Evolutionary conservation across 1,140 invertebrate genomes (phyloP).

Genomic region (Neoseiulus cucumeris): DNA sequence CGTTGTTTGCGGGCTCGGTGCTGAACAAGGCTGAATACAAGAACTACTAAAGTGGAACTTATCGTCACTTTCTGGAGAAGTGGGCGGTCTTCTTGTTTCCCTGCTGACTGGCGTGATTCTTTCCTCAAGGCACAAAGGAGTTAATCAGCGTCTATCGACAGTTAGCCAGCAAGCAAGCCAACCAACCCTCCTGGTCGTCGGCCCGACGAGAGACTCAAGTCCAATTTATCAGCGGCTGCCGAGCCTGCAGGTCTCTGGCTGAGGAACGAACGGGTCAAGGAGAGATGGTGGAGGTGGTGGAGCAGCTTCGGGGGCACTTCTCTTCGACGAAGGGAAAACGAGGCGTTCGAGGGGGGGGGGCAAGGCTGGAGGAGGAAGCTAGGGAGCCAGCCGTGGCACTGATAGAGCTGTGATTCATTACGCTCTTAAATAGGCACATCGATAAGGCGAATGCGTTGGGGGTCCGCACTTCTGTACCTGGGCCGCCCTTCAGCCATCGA

Average conservation of each 20-base stretch:
- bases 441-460: not conserved
- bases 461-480: too few relatives aligned
- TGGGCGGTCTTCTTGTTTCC: too few relatives aligned
- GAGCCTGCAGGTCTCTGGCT: not conserved
- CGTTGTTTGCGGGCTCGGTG: too few relatives aligned
- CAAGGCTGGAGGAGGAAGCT: not conserved
- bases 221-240: not conserved
- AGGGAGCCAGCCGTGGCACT: not conserved
- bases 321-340: too few relatives aligned
- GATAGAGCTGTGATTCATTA: slow-evolving; percentile 12
- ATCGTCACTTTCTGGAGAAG: too few relatives aligned
- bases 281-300: too few relatives aligned
- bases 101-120: too few relatives aligned
- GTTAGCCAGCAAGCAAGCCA: too few relatives aligned
- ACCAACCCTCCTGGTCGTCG: not conserved
- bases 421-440: slow-evolving; percentile 11
- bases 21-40: too few relatives aligned
- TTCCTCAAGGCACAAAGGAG: not conserved
- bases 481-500: too few relatives aligned
- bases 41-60: too few relatives aligned
- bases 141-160: slow-evolving; percentile 6
- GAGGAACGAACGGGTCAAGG: not conserved
- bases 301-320: too few relatives aligned
- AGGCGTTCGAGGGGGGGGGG: not conserved
- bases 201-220: not conserved